Base-by-base conservation (phyloP, 2,797 vertebrate species). In the Psittacula echo region DNA sequence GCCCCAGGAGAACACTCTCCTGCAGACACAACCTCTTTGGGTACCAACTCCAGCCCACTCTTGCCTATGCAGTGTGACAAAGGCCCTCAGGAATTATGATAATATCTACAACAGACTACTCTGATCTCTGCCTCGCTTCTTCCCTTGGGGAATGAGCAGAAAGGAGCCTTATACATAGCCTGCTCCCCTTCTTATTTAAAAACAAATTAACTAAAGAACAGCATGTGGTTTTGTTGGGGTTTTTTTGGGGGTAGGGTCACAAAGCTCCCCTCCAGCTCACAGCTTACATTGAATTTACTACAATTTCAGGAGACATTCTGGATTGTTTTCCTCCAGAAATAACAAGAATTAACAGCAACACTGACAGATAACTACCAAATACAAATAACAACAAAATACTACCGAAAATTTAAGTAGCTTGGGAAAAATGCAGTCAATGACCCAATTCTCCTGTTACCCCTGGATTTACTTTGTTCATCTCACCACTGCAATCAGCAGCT, bases 391-490 rank as follows among this genome's bases (percentile, higher is more conserved):
- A 72, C 13, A 72, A 81, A 91, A 85, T 34, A 15, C 30, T 47
- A 83, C 42, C 51, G 77, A 87, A 83, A 75, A 8, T 51, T 41
- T 47, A 64, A 87, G 34, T 17, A 68, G 47, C 41, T 77, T 65
- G 26, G 48, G 45, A 45, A 85, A 92, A 89, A 79, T 5, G 10
- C 12, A 26, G 17, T 56, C 26, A 27, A 30, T 20, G 7, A 65
- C 58, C 51, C 34, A 14, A 68, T 83, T 82, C 73, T 27, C 37
- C 45, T 51, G 6, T 58, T 72, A 67, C 6, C 8, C 11, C 54
- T 24, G 12, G 30, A 76, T 89, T 89, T 41, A 67, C 76, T 94
- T 80, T 71, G 47, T 68, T 87, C 45, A 62, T 76, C 42, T 79
- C 89, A 71, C 34, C 53, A 4, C 41, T 77, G 58, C 11, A 3